Base-by-base conservation (phyloP, 2,113 vertebrate species). In the Coreoperca whiteheadi region DNA sequence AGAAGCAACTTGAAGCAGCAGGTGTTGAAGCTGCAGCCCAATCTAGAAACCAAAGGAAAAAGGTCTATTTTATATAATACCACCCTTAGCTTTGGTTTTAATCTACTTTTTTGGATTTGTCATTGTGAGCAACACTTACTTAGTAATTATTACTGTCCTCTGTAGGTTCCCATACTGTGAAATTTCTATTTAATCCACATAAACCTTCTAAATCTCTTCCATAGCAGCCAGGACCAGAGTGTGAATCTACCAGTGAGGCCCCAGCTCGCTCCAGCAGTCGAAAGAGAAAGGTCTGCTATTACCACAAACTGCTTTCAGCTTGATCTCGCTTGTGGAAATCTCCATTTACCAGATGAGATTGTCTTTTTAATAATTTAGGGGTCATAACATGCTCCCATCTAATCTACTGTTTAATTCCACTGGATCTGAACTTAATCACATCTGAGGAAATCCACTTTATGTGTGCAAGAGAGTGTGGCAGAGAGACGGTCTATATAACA, bases 241-340 rank as follows among this genome's bases (percentile, higher is more conserved):
- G 11, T 25, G 50, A 80, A 46, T 51, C 69, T 8, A 3, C 48
- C 15, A 25, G 4, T 2, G 46, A 88, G 67, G 25, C 78, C 75
- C 64, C 66, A 32, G 34, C 68, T 53, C 65, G 15, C 54, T 56
- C 68, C 80, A 28, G 75, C 65, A 87, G 74, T n/a, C 74, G 63
- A 39, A 91, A 89, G 76, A 92, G 87, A 82, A 91, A 93, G 93
- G 92, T 94, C 64, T 91, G 85, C 74, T 65, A 48, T 60, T 37
- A 65, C 56, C 56, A 32, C 61, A 50, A n/a, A 74, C 83, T 18
- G 18, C 74, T 83, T 64, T 74, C 77, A 54, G 32, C 56, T 84
- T 51, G 6, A 69, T 81, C 77, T 72, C 46, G 67, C 81, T 82
- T 69, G 74, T 77, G 71, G 25, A 82, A 87, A 60, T 77, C 46